These are phyloP conservation scores for Coptodon bakossiorum DNA, from an alignment of 2,113 vertebrate species.

Conservation along the genomic window DNA sequence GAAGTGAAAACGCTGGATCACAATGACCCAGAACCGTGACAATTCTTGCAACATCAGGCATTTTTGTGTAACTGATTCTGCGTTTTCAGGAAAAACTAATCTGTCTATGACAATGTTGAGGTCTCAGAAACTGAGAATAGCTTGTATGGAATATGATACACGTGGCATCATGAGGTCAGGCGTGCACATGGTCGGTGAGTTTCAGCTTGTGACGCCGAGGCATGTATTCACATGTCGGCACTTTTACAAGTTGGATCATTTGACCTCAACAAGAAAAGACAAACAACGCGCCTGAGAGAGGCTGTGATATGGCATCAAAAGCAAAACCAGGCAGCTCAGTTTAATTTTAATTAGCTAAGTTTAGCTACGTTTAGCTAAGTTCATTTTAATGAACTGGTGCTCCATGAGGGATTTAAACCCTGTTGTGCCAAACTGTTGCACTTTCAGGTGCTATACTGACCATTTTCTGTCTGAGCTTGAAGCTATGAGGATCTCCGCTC, in stretches of 20 bases:
- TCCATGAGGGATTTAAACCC: neutral
- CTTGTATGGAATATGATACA: neutral
- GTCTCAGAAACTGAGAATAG: neutral
- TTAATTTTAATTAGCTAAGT: neutral
- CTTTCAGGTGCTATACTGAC: neutral
- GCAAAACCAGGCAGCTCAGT: neutral
- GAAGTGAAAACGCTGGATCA: neutral
- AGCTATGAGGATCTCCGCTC: neutral
- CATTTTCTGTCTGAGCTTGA: neutral
- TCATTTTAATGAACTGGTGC: rapidly evolving
- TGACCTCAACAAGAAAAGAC: neutral
- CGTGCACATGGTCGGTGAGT: neutral
- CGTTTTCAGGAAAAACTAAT: neutral
- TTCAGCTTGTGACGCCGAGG: neutral
- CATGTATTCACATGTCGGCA: neutral
- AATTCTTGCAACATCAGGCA: neutral
- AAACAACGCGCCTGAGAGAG: neutral
- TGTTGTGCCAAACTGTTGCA: neutral
- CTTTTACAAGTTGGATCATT: neutral
- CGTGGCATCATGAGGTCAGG: neutral
- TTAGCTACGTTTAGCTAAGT: neutral
- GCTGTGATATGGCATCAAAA: neutral
- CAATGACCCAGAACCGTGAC: neutral
- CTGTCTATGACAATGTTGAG: neutral
- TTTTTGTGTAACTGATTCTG: neutral